phyloP scores from a whole-genome alignment of 2,113 vertebrate species.

The Desmodus rotundus region DNA sequence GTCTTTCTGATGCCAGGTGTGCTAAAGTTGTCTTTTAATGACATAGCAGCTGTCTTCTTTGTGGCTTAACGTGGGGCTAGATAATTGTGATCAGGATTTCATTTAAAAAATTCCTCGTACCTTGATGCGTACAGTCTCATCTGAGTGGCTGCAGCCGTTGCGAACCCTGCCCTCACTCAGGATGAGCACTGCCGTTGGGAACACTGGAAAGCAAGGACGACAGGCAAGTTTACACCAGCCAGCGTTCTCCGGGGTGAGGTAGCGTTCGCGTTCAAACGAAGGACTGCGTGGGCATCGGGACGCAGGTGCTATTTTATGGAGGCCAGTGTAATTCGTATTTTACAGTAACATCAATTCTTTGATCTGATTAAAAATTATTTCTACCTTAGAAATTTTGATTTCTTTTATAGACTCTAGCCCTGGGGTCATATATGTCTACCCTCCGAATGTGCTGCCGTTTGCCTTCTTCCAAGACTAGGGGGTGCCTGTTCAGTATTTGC shows the following conservation, averaged over 20 bases:
- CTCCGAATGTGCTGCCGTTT: background rate
- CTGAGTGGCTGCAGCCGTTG: background rate
- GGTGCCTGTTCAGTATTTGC: background rate
- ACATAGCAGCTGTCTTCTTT: background rate
- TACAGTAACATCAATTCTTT: background rate
- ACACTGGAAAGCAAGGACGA: background rate
- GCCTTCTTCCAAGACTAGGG: background rate
- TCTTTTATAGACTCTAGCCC: background rate
- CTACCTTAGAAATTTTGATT: background rate
- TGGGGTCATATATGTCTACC: background rate
- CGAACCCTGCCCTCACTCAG: background rate
- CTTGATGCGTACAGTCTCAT: background rate
- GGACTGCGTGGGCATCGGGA: background rate
- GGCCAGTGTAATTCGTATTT: background rate
- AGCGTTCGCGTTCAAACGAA: background rate
- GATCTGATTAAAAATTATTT: background rate
- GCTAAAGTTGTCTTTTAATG: background rate
- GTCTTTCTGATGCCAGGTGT: background rate
- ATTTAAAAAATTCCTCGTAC: background rate
- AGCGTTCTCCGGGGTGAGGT: background rate
- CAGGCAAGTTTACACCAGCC: background rate
- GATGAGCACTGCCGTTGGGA: background rate
- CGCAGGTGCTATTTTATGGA: background rate
- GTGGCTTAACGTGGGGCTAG: background rate
- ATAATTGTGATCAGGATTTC: background rate